phyloP scores from a whole-genome alignment of 2,888 invertebrate species.

The Lacanobia wlatinum region DNA sequence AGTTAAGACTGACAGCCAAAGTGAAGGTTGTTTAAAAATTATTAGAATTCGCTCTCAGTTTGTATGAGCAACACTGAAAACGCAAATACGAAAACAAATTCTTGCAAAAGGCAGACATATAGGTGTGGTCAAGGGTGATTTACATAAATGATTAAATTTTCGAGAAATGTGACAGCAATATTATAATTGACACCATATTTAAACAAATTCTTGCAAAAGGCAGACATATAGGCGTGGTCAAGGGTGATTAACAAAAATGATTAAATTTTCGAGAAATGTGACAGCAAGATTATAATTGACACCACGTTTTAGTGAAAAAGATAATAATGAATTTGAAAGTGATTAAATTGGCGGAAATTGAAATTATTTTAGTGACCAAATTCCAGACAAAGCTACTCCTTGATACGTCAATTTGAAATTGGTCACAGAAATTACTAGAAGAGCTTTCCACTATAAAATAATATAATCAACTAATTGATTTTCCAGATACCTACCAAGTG shows the following conservation, averaged over 20 bases:
- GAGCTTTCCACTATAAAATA: not conserved
- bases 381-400: not conserved
- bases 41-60: too few species aligned
- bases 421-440: not conserved
- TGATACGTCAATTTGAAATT: not conserved
- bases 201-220: too few species aligned
- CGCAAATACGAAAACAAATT: not conserved
- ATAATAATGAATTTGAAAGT: not conserved
- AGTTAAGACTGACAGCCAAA: too few species aligned
- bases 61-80: not conserved
- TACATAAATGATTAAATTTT: not conserved
- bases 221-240: not conserved
- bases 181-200: not conserved
- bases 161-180: not conserved
- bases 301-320: not conserved
- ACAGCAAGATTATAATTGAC: not conserved
- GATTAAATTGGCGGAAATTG: not conserved
- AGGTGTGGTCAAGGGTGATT: not conserved
- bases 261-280: not conserved
- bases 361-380: not conserved
- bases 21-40: too few species aligned
- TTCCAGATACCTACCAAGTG: constrained; percentile 2
- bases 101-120: not conserved
- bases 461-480: constrained; percentile 44
- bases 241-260: not conserved